Evolutionary conservation across 2,888 invertebrate species (phyloP).

Genomic region (Melanostoma mellinum): DNA sequence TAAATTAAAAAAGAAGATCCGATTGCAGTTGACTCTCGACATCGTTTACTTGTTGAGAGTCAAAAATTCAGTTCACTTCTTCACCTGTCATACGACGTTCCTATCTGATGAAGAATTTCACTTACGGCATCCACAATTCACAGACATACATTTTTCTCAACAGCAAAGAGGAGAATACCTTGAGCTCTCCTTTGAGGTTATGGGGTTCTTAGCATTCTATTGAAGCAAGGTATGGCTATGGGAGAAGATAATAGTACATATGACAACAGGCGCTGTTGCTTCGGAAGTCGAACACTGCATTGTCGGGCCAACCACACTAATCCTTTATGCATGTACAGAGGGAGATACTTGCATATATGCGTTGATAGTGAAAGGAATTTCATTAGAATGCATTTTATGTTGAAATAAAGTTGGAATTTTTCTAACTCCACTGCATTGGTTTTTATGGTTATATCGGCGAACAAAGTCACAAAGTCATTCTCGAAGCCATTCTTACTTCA

Average conservation of each 20-base stretch:
- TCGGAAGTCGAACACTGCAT: conserved; percentile 40
- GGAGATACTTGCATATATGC: conserved; percentile 23
- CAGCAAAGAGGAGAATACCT: conserved; percentile 8
- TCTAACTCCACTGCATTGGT: conserved; percentile 2
- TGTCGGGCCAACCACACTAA: conserved; percentile 50
- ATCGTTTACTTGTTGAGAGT: not conserved
- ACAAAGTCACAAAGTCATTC: too few relatives aligned
- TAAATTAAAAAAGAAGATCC: conserved; percentile 27
- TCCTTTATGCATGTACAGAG: conserved; percentile 10
- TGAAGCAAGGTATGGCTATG: not conserved
- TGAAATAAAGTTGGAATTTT: conserved; percentile 37
- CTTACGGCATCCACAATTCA: conserved; percentile 13
- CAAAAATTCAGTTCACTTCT: conserved; percentile 29
- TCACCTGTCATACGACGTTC: conserved; percentile 54
- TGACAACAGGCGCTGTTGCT: conserved; percentile 5
- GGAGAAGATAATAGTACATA: not conserved
- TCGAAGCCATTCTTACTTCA: not conserved
- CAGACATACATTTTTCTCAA: conserved; percentile 2
- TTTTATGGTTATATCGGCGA: not conserved
- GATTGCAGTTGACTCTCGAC: conserved; percentile 46
- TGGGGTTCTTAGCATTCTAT: not conserved
- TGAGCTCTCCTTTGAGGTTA: conserved; percentile 8
- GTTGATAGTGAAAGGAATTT: conserved; percentile 61
- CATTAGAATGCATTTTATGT: conserved; percentile 67
- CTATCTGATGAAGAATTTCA: conserved; percentile 36